Evolutionary conservation across 37 sponge, comb jelly and placozoan genomes (phyloP).

Genomic region (Chondrosia reniformis): DNA sequence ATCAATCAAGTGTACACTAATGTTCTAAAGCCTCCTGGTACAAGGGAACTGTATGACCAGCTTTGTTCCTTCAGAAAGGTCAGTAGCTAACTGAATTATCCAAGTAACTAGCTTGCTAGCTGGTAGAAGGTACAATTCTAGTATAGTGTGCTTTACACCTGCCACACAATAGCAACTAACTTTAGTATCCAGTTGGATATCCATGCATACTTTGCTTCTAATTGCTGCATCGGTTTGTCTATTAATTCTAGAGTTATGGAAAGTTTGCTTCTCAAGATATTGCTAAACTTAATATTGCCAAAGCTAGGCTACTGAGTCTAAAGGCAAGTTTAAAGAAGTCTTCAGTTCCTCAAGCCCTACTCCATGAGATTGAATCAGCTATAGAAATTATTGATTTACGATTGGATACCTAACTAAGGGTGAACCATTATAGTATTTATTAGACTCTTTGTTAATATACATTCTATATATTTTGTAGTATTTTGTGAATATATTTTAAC

Average conservation of each 20-base stretch:
- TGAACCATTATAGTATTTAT: too few relatives aligned
- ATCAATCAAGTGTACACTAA: slow-evolving; percentile 82
- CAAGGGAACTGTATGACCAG: slow-evolving; percentile 61
- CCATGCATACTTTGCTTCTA: too few relatives aligned
- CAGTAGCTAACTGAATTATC: background rate
- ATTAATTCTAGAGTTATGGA: slow-evolving; percentile 48
- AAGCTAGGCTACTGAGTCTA: slow-evolving; percentile 26
- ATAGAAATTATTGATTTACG: slow-evolving; percentile 30
- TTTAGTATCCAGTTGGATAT: too few relatives aligned
- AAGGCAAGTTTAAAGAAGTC: slow-evolving; percentile 37
- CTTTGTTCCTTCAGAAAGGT: slow-evolving; percentile 81
- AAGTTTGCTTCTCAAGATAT: background rate
- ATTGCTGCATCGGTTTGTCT: too few relatives aligned
- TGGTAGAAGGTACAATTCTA: too few relatives aligned
- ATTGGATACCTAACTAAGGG: too few relatives aligned
- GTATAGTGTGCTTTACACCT: too few relatives aligned
- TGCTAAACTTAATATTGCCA: slow-evolving; percentile 29
- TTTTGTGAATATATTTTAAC: too few relatives aligned
- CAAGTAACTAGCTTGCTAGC: too few relatives aligned
- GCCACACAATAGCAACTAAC: too few relatives aligned
- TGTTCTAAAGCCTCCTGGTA: slow-evolving; percentile 56
- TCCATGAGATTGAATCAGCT: slow-evolving; percentile 43
- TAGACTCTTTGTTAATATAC: too few relatives aligned
- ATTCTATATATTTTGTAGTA: too few relatives aligned
- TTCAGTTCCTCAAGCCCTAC: slow-evolving; percentile 31